Conservation (phyloP, 2,797 vertebrate species). For the Coracias cyanogaster region DNA sequence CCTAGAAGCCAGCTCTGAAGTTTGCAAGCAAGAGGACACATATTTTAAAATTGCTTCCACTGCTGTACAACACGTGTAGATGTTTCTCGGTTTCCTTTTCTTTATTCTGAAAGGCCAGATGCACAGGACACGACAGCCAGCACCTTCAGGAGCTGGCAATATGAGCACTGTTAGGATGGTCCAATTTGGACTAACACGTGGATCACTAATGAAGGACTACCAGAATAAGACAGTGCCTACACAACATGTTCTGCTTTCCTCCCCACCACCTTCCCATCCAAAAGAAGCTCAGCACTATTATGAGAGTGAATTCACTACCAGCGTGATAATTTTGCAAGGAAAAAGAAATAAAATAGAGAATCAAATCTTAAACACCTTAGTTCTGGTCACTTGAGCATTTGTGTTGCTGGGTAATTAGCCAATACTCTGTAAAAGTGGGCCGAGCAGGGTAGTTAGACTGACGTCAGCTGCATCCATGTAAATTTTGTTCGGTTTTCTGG, state of each 20-base stretch:
- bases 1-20: background rate
- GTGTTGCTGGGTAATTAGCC: background rate
- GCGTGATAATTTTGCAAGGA: background rate
- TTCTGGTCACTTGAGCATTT: background rate
- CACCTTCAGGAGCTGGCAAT: background rate
- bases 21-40: background rate
- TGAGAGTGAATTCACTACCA: background rate
- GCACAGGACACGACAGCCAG: background rate
- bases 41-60: background rate
- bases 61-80: background rate
- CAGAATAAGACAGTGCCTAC: background rate
- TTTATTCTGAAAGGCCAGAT: background rate
- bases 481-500: background rate
- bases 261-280: background rate
- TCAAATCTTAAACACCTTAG: background rate
- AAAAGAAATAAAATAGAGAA: background rate
- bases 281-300: background rate
- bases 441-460: background rate
- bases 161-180: background rate
- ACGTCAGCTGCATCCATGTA: background rate
- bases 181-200: accelerated
- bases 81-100: background rate
- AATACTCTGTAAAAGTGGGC: background rate
- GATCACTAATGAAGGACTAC: background rate
- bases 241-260: background rate